Evolutionary conservation across 2,797 vertebrate genomes (phyloP).

Genomic region (Coluber constrictor): DNA sequence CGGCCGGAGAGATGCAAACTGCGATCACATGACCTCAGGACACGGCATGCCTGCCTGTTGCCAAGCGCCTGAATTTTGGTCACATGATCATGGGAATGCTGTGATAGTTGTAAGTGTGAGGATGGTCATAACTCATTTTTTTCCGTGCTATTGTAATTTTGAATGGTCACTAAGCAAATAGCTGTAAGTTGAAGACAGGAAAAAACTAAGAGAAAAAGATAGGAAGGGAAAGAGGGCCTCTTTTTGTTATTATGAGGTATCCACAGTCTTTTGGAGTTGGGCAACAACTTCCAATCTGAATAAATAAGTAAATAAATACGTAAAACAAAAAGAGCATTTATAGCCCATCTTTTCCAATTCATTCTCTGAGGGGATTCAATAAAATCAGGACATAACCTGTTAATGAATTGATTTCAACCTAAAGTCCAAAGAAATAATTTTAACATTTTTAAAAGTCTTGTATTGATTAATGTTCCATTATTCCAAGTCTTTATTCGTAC

Average conservation of each 20-base stretch:
- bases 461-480: background rate
- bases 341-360: background rate
- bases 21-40: background rate
- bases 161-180: background rate
- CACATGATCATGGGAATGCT: background rate
- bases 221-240: background rate
- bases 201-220: background rate
- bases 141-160: background rate
- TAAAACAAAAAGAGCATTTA: background rate
- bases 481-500: background rate
- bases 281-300: background rate
- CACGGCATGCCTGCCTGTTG: background rate
- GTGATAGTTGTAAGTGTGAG: background rate
- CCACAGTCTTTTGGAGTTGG: background rate
- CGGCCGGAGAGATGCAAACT: background rate
- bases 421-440: background rate
- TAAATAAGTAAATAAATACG: background rate
- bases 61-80: background rate
- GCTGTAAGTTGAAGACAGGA: background rate
- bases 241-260: background rate
- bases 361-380: background rate
- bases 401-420: background rate
- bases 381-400: background rate
- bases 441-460: background rate
- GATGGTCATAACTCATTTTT: background rate